Evolutionary conservation across 2,797 vertebrate genomes (phyloP), one percentile per base, ranked within the genome.

Genomic region (Ctenopoma kingsleyae): DNA sequence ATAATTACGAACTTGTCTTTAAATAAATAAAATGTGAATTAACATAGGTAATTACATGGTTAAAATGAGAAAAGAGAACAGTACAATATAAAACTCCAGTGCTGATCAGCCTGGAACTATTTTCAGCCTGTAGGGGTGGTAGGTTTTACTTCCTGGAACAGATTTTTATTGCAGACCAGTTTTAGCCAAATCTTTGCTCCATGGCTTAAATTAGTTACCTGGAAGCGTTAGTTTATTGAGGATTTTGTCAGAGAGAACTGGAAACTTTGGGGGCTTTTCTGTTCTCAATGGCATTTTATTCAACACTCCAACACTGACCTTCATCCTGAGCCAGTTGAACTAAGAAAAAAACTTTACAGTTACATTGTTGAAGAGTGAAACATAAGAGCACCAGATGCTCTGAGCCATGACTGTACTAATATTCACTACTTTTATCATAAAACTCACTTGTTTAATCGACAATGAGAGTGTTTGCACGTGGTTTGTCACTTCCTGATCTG

Each of bases 181-280:
- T 84, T 83, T 54, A 76, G 78, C 84, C 81, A 82, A 68, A 74
- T 38, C 65, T 67, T 23, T 44, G 76, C 66, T 81, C 62, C 56
- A 78, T 74, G 79, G 58, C 69, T 84, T 68, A 72, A 78, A 83
- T 85, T 80, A 80, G 76, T 83, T 81, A 86, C 83, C 82, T 83
- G 84, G 84, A 89, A 78, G 78, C 50, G 1, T 82, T 49, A 11
- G 66, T 65, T 69, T 72, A 80, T 76, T 67, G 74, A 74, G 70
- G 65, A 65, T 84, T 83, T 72, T 72, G 43, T 75, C 44, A 15
- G 67, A 57, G 69, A 44, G 70, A 79, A 74, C 63, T 68, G 51
- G 65, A 66, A 76, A 74, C 47, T 63, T 49, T 58, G 8, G 23
- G 47, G 48, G 78, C 56, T 78, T 83, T 84, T 72, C 71, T 80